Conservation (phyloP, 1,140 invertebrate species). For the Wasmannia auropunctata region DNA sequence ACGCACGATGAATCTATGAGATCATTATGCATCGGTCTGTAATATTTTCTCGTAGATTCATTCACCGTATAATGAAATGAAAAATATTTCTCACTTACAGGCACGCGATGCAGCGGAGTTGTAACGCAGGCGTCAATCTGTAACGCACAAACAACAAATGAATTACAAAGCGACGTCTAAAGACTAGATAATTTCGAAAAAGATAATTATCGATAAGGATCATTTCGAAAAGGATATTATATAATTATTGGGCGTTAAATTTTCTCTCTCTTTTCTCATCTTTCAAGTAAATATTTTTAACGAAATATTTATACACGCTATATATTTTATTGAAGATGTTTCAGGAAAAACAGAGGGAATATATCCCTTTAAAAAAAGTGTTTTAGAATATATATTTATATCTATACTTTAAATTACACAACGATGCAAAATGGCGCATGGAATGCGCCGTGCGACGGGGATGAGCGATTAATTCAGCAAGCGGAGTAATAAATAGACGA, state of each 20-base stretch:
- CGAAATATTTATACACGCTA: neutral
- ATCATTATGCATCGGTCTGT: neutral
- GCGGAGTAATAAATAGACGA: neutral
- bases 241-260: neutral
- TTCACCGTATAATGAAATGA: neutral
- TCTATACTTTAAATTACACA: neutral
- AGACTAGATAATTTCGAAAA: neutral
- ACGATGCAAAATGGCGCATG: neutral
- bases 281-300: neutral
- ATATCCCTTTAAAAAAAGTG: neutral
- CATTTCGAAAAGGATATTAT: too few species aligned
- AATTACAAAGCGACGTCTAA: neutral
- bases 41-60: neutral
- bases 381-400: too few species aligned
- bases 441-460: neutral
- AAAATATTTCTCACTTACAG: neutral
- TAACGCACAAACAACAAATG: neutral
- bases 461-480: neutral
- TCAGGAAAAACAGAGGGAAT: neutral
- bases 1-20: neutral
- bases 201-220: too few species aligned
- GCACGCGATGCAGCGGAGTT: neutral
- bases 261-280: neutral
- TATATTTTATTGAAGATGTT: neutral
- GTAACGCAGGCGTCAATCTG: neutral